These are phyloP conservation scores for Acanthococcus lagerstroemiae DNA, from an alignment of 2,888 invertebrate species.

Conservation along the genomic window DNA sequence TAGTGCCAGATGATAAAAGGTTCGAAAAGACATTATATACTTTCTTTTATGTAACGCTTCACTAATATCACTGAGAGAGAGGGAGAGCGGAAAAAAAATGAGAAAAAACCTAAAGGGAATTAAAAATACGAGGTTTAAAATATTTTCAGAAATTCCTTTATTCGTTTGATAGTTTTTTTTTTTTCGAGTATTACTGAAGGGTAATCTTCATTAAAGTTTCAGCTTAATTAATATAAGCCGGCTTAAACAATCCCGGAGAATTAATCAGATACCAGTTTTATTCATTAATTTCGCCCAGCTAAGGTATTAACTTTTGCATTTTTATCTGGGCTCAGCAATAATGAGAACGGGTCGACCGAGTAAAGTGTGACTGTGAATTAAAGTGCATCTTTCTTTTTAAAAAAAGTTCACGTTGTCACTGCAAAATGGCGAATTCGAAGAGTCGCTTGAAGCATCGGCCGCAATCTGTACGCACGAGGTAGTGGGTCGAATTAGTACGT, in stretches of 20 bases:
- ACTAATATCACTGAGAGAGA: not conserved
- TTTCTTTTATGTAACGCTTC: not conserved
- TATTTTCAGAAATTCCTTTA: slow-evolving; percentile 10
- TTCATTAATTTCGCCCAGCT: slow-evolving; percentile 19
- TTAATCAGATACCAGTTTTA: slow-evolving; percentile 25
- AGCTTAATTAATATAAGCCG: slow-evolving; percentile 24
- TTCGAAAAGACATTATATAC: slow-evolving; percentile 5
- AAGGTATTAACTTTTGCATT: slow-evolving; percentile 21
- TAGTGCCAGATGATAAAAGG: slow-evolving; percentile 7
- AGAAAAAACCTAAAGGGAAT: not conserved
- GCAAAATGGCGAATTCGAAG: too few relatives aligned
- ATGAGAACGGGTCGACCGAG: not conserved
- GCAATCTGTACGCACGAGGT: too few relatives aligned
- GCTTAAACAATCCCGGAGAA: slow-evolving; percentile 22
- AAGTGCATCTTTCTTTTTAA: not conserved
- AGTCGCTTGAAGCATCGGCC: too few relatives aligned
- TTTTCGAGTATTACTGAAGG: slow-evolving; percentile 9
- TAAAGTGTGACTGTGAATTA: not conserved
- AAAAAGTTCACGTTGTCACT: too few relatives aligned
- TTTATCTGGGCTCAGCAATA: slow-evolving; percentile 8
- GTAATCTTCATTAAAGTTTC: slow-evolving; percentile 20
- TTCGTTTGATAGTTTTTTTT: slow-evolving; percentile 14
- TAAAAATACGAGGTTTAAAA: slow-evolving; percentile 4
- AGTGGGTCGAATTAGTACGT: too few relatives aligned
- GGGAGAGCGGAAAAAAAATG: not conserved